Evolutionary conservation across 2,113 vertebrate genomes (phyloP), one percentile per base, ranked within the genome.

Genomic region (crab-eating macaque (Macaca fascicularis)): DNA sequence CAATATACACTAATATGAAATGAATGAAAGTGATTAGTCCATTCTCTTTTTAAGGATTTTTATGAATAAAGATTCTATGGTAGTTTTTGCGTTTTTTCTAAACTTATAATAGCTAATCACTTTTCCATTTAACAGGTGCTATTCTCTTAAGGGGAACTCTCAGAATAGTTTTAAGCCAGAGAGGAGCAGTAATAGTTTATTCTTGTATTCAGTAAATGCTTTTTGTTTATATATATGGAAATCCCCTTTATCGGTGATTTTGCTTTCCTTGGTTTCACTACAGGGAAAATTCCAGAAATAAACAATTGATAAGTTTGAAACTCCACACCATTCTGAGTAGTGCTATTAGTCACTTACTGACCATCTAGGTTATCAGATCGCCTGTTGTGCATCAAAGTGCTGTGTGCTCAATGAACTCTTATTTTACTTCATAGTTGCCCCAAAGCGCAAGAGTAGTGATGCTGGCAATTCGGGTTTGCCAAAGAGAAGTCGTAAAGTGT

Each of bases 121-220:
- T 52, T 95, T 86, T 61, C 70, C 25, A 75, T 3, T 48, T 79
- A 90, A 50, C 9, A 67, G 81, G 48, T 59, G 85, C 59, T 78
- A 27, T 70, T 35, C 45, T 95, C 40, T 82, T 86, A 83, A 69
- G 5, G 72, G 11, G 52, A 93, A 89, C 25, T 35, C 72, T 89
- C 64, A 93, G 88, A 96, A 78, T 52, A 95, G 79, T 89, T 90
- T 84, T 92, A 92, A 85, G 23, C 30, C 40, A 43, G 6, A 43
- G 57, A 95, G n/a, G 57, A 43, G 4, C 14, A 94, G 78, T 74
- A 92, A 45, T 20, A 76, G 76, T 35, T 92, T 48, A 50, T 45
- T 6, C 19, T 52, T 93, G 16, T 40, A 78, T 19, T 57, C 61
- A 74, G 5, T 64, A 88, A 89, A 72, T 67, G 69, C 12, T 43